Base-by-base conservation (phyloP, 2,113 vertebrate genomes). In the Gymnarchus niloticus region DNA sequence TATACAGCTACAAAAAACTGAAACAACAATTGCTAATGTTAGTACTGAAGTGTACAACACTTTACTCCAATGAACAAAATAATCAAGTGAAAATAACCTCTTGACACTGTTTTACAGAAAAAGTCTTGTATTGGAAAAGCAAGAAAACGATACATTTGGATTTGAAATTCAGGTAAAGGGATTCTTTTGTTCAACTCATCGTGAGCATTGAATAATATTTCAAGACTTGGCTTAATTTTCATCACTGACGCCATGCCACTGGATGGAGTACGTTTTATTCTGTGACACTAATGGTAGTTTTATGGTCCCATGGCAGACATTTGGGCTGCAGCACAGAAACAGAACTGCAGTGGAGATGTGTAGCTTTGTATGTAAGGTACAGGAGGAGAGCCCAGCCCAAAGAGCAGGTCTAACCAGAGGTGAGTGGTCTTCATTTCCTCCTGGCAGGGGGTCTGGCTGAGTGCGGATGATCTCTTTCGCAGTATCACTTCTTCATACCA, bases 131-230 rank as follows among this genome's bases (percentile, higher is more conserved):
- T 69, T 99, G 87, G 85, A 96, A 84, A 99, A 98, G 88, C 95
- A 96, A 88, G 97, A 99, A 85, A 98, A 96, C 88, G 97, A 97
- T 92, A 92, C 91, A 0, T 99, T 97, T 91, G 98, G 98, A 85
- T 99, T 99, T 95, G 97, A 99, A 93, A 97, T 99, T 91, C 97
- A 98, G 96, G 98, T 99, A 88, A 89, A 93, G 33, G 28, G 6
- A 0, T 23, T 33, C 0, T 23, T 52, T 17, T 19, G 5, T 23
- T 51, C 87, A 88, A 23, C 57, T 57, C 37, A 28, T n/a, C 12
- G 8, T 78, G 44, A 19, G 7, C 23, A 33, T 78, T 78, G 23
- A 5, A n/a, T 48, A 44, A 21, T 48, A 73, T 73, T 37, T 17
- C 19, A 54, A 14, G 52, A 17, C 41, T 73, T 73, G 65, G 33